These are phyloP conservation scores for Sebastes taczanowskii DNA, from an alignment of 2,797 vertebrate genomes.

Conservation along the genomic window DNA sequence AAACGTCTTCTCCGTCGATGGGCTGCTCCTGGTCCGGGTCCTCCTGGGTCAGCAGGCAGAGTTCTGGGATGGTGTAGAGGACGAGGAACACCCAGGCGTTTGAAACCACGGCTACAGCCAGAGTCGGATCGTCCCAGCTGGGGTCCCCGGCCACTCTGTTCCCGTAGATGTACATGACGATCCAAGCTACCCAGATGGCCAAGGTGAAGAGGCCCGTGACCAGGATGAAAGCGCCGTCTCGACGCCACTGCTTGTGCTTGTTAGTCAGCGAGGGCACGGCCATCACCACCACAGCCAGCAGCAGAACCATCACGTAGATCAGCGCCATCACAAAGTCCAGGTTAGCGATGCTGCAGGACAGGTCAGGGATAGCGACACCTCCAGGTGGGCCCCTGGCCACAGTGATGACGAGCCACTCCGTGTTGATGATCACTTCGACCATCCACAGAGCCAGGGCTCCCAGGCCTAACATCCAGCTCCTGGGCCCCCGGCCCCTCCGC, in stretches of 20 bases:
- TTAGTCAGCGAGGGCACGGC: slow-evolving; percentile 82
- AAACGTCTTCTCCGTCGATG: slow-evolving; percentile 82
- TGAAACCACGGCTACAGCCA: slow-evolving; percentile 88
- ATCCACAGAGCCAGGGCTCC: slow-evolving; percentile 86
- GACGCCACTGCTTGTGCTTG: slow-evolving; percentile 83
- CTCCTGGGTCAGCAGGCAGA: slow-evolving; percentile 84
- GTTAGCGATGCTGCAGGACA: slow-evolving; percentile 83
- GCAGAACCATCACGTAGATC: slow-evolving; percentile 90
- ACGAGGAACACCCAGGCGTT: slow-evolving; percentile 89
- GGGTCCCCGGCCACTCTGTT: slow-evolving; percentile 71
- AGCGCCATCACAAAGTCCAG: slow-evolving; percentile 91
- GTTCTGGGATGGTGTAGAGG: slow-evolving; percentile 89
- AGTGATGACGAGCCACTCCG: slow-evolving; percentile 92
- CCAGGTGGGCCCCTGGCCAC: slow-evolving; percentile 58
- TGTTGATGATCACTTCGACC: slow-evolving; percentile 92
- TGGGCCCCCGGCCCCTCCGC: slow-evolving; percentile 77
- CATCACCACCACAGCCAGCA: slow-evolving; percentile 79
- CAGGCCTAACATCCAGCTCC: slow-evolving; percentile 83
- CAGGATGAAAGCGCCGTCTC: slow-evolving; percentile 86
- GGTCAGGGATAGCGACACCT: background rate
- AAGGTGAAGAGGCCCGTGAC: slow-evolving; percentile 82
- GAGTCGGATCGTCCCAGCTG: slow-evolving; percentile 89
- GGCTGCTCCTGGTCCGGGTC: slow-evolving; percentile 63
- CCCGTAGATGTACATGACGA: slow-evolving; percentile 88
- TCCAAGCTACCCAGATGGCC: slow-evolving; percentile 91